Percentiles rank a stretch among this genome's conserved stretches.
Conservation (phyloP, 2,113 vertebrate species). For the Platysteira castanea region DNA sequence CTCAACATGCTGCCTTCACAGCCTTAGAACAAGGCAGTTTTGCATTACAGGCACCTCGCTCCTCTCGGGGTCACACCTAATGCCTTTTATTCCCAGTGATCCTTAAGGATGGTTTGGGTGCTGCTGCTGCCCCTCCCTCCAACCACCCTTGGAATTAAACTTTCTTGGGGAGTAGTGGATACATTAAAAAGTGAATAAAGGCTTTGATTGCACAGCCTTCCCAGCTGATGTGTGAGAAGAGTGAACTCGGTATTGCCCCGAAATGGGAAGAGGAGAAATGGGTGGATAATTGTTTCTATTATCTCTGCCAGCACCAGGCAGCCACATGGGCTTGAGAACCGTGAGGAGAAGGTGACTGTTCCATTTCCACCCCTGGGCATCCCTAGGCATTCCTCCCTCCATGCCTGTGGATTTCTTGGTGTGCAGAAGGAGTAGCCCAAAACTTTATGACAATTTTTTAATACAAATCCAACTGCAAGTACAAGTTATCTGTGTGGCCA, state of each 20-base stretch:
- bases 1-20: background rate
- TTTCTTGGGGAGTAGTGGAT: background rate
- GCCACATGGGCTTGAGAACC: background rate
- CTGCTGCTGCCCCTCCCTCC: background rate
- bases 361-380: background rate
- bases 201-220: background rate
- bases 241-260: background rate
- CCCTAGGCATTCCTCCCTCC: background rate
- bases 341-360: background rate
- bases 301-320: background rate
- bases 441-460: background rate
- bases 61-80: background rate
- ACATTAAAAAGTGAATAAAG: background rate
- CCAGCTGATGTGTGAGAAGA: background rate
- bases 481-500: background rate
- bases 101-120: background rate
- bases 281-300: background rate
- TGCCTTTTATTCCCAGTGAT: background rate
- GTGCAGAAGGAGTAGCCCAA: background rate
- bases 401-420: background rate
- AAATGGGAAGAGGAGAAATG: background rate
- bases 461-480: background rate
- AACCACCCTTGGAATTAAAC: background rate
- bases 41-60: background rate
- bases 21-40: background rate